Base-by-base conservation (phyloP, 2,888 invertebrate species). In the Meteorus colon region DNA sequence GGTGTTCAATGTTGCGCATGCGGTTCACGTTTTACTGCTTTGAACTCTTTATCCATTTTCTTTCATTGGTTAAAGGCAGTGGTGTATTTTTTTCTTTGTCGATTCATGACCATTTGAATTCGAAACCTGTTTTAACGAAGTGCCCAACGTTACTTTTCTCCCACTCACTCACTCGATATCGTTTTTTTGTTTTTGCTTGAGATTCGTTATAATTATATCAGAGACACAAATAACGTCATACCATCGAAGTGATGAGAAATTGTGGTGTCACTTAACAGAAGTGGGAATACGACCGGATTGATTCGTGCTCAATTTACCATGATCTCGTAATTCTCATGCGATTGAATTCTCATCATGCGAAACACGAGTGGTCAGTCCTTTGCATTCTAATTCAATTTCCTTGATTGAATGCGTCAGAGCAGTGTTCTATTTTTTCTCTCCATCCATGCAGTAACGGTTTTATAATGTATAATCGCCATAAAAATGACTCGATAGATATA, bases 281-380 rank as follows among this genome's bases (percentile, higher is more conserved):
- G 67, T 45, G 60, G 24, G 60, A 72, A 59, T 73, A 55, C 29
- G 66, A 19, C 41, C 66, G 27, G 34, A 41, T 63, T 31, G n/a
- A 72, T 73, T 73, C 55, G 34, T 55, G 59, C 27, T 76, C 75
- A 75, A 78, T 78, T 77, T 65, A 73, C 73, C 73, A 51, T 77
- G 74, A 37, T 68, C 69, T 76, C 74, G 74, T 76, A 78, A 78
- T 69, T 76, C 77, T 62, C 63, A 63, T 24, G 24, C 24, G 24
- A 24, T 24, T 24, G 24, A 24, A 24, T 24, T 63, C 24, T 37
- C 37, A 77, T 69, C 60, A 24, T 1, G 24, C 24, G 24, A 73
- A 77, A 77, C 51, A 71, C 72, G 48, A 74, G 74, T 62, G 76
- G 71, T 79, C 76, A 80, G 71, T 69, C 45, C 34, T 4, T 16